Evolutionary conservation across 2,797 vertebrate genomes (phyloP).

Genomic region (Thripadectes ignobilis): DNA sequence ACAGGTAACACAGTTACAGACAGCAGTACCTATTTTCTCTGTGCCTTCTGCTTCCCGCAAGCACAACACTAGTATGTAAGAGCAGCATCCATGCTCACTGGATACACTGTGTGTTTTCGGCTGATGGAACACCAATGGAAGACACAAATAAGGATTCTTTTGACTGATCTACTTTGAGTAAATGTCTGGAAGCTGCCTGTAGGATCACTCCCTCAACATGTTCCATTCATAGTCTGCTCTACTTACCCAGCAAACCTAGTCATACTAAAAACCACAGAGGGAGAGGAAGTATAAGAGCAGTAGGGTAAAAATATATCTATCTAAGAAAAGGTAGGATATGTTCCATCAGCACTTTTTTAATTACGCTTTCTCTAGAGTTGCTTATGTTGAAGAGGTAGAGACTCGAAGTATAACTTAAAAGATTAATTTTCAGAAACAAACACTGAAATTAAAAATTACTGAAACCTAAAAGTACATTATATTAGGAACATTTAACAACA

Average conservation of each 20-base stretch:
- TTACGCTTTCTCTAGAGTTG: background rate
- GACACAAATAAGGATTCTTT: background rate
- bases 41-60: background rate
- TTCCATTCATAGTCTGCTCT: background rate
- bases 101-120: background rate
- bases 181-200: background rate
- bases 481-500: background rate
- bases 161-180: background rate
- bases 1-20: background rate
- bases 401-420: background rate
- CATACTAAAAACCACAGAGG: background rate
- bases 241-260: background rate
- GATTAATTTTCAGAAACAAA: background rate
- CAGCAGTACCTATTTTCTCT: background rate
- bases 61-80: background rate
- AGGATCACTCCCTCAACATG: background rate
- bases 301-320: background rate
- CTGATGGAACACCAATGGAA: background rate
- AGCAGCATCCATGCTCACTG: background rate
- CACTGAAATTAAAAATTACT: background rate
- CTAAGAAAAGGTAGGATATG: background rate
- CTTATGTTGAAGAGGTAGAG: background rate
- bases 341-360: background rate
- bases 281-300: background rate
- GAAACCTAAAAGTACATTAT: background rate